Percentiles rank a stretch among this genome's conserved stretches.
Evolutionary conservation across 1,140 invertebrate species (phyloP).

Genomic region (Caenorhabditis tropicalis): DNA sequence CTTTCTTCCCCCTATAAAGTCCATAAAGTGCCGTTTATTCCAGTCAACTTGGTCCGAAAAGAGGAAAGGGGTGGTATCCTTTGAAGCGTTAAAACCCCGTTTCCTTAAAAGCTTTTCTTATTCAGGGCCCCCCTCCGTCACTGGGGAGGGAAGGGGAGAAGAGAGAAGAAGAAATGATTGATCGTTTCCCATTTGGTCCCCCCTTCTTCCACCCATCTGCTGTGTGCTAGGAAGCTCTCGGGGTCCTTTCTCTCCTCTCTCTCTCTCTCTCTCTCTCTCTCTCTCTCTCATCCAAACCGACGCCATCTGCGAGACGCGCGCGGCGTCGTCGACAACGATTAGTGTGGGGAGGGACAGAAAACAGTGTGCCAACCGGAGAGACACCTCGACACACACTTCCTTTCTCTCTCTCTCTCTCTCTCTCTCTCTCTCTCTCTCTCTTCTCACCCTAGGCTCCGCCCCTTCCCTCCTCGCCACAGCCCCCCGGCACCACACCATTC

Average conservation of each 20-base stretch:
- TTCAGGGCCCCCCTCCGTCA: too few species aligned
- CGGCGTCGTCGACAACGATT: neutral
- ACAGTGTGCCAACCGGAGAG: too few species aligned
- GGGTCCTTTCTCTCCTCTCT: neutral
- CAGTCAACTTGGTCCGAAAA: too few species aligned
- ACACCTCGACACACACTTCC: too few species aligned
- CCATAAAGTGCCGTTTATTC: too few species aligned
- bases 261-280: neutral
- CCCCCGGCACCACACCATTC: neutral
- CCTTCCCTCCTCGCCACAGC: neutral
- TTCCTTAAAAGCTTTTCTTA: too few species aligned
- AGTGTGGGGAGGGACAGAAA: too few species aligned
- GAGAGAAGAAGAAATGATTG: conserved; percentile 21
- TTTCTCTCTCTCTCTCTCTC: neutral
- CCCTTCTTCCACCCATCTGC: conserved; percentile 1
- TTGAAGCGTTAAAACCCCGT: too few species aligned
- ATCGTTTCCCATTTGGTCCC: conserved; percentile 18
- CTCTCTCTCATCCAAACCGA: too few species aligned
- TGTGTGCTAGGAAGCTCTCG: neutral
- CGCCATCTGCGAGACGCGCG: neutral
- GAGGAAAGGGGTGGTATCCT: too few species aligned
- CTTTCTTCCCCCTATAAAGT: too few species aligned
- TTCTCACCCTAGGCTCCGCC: neutral
- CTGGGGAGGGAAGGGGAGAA: too few species aligned
- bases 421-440: neutral